Percentiles rank a stretch among this genome's conserved stretches.
These are phyloP conservation scores for Ryuthela nishihirai DNA, from an alignment of 2,888 invertebrate genomes.

Conservation along the genomic window DNA sequence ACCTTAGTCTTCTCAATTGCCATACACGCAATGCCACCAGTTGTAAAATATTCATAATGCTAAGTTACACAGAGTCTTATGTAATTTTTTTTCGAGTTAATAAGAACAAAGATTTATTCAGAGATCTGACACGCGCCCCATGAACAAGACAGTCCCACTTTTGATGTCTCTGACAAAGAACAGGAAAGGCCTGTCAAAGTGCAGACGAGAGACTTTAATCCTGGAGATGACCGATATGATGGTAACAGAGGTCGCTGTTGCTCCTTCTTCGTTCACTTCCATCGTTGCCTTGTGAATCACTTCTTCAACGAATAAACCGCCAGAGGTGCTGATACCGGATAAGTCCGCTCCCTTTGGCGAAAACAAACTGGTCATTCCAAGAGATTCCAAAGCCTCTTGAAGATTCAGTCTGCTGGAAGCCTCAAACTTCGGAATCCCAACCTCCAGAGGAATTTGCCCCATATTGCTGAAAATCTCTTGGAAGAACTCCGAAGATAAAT, in stretches of 20 bases:
- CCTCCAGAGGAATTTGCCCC: constrained; percentile 23
- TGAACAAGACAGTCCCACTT: constrained; percentile 65
- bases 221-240: constrained; percentile 53
- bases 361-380: constrained; percentile 69
- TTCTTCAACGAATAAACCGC: constrained; percentile 61
- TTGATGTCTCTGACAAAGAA: constrained; percentile 65
- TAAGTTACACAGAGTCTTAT: too few species aligned
- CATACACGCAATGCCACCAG: too few species aligned
- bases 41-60: too few species aligned
- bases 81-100: too few species aligned
- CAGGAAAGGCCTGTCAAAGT: constrained; percentile 64
- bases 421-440: constrained; percentile 15
- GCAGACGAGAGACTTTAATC: not conserved
- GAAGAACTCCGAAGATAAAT: not conserved
- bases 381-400: constrained; percentile 51
- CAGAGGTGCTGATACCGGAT: constrained; percentile 36
- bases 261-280: constrained; percentile 81
- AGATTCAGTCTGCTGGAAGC: not conserved
- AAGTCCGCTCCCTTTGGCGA: constrained; percentile 53
- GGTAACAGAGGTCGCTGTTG: constrained; percentile 70
- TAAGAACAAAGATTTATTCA: too few species aligned
- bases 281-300: constrained; percentile 80
- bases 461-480: not conserved
- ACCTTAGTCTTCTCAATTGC: too few species aligned
- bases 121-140: constrained; percentile 54